Conservation (phyloP, 2,888 invertebrate genomes). For the Ectemnius lituratus region DNA sequence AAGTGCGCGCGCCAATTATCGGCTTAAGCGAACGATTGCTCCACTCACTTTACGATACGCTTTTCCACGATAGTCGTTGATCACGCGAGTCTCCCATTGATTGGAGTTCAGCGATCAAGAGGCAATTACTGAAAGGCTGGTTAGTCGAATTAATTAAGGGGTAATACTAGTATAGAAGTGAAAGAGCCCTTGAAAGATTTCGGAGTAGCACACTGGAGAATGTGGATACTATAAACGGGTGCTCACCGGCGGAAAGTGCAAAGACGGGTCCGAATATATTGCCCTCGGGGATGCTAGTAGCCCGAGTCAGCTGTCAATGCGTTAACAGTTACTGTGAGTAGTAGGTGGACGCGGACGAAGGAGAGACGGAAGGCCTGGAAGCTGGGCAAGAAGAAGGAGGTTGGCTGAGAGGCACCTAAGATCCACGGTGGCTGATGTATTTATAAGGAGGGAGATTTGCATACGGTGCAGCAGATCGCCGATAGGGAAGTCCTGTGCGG, state of each 20-base stretch:
- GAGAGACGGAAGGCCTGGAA: slow-evolving; percentile 31
- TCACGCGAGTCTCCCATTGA: background rate
- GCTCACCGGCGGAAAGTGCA: slow-evolving; percentile 10
- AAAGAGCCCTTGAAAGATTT: background rate
- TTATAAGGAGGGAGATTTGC: slow-evolving; percentile 78
- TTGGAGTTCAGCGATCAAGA: slow-evolving; percentile 1
- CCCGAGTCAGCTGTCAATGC: slow-evolving; percentile 51
- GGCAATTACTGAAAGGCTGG: slow-evolving; percentile 2
- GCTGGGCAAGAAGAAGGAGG: slow-evolving; percentile 38
- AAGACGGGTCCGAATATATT: slow-evolving; percentile 47
- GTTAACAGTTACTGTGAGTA: slow-evolving; percentile 34
- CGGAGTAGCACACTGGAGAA: no score
- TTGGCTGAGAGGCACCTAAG: slow-evolving; percentile 67
- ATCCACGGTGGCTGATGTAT: slow-evolving; percentile 76
- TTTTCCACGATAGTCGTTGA: background rate
- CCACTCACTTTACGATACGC: background rate
- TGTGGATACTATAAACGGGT: background rate
- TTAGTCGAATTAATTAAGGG: slow-evolving; percentile 8
- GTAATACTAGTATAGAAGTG: no score
- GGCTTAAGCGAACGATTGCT: background rate
- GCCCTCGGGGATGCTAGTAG: slow-evolving; percentile 21
- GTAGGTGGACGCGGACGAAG: slow-evolving; percentile 27
- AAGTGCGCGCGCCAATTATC: slow-evolving; percentile 3
- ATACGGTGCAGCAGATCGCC: slow-evolving; percentile 75
- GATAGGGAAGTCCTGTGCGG: slow-evolving; percentile 63